These are phyloP conservation scores for Torymus texanus DNA, from an alignment of 2,888 invertebrate species.

Conservation along the genomic window DNA sequence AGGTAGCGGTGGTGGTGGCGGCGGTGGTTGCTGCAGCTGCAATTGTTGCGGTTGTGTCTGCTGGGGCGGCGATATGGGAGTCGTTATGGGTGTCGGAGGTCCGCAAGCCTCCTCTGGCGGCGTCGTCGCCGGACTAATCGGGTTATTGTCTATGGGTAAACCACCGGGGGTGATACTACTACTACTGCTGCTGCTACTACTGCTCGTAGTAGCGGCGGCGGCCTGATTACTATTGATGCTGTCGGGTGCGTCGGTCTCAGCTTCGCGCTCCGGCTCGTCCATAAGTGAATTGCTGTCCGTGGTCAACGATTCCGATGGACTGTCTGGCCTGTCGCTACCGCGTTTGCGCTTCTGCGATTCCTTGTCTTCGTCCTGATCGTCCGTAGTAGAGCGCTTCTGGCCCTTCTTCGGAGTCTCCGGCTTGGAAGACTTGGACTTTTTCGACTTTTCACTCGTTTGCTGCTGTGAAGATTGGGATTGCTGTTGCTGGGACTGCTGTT, in stretches of 20 bases:
- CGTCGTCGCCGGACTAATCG: slow-evolving; percentile 62
- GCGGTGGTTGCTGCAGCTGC: slow-evolving; percentile 57
- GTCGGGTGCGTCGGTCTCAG: slow-evolving; percentile 68
- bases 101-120: slow-evolving; percentile 68
- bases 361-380: slow-evolving; percentile 78
- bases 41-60: slow-evolving; percentile 63
- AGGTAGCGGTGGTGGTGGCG: slow-evolving; percentile 20
- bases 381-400: slow-evolving; percentile 79
- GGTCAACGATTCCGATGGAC: slow-evolving; percentile 89
- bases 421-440: slow-evolving; percentile 70
- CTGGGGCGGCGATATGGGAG: slow-evolving; percentile 65
- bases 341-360: slow-evolving; percentile 79
- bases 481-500: slow-evolving; percentile 62
- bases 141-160: slow-evolving; percentile 59
- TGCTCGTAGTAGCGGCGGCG: slow-evolving; percentile 7
- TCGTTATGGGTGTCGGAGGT: slow-evolving; percentile 63
- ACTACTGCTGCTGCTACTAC: slow-evolving; percentile 44
- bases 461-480: slow-evolving; percentile 61
- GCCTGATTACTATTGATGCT: slow-evolving; percentile 62
- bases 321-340: slow-evolving; percentile 80
- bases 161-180: slow-evolving; percentile 31
- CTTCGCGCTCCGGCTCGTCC: slow-evolving; percentile 78
- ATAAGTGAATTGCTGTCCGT: slow-evolving; percentile 90
- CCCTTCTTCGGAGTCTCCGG: slow-evolving; percentile 76
- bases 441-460: slow-evolving; percentile 76